These are phyloP conservation scores for Griposia aprilina DNA, from an alignment of 2,888 invertebrate genomes.

Conservation along the genomic window DNA sequence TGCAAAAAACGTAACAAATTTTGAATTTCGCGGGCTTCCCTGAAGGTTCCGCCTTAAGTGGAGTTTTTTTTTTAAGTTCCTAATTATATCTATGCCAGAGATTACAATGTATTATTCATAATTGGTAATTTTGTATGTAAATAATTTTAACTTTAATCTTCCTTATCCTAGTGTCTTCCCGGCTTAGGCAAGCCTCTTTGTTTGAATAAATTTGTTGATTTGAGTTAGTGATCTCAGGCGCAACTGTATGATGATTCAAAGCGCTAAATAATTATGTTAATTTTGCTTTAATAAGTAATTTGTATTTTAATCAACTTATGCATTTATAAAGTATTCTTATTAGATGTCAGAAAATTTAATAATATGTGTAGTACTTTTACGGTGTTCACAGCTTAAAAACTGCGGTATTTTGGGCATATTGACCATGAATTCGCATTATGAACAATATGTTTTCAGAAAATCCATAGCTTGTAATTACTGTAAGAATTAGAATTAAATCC, in stretches of 20 bases:
- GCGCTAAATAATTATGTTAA: neutral
- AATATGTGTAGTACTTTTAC: neutral
- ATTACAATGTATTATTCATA: slow-evolving; percentile 51
- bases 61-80: slow-evolving; percentile 44
- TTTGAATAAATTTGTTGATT: neutral
- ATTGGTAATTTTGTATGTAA: slow-evolving; percentile 19
- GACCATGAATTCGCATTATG: neutral
- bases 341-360: neutral
- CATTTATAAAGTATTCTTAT: slow-evolving; percentile 21
- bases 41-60: too few relatives aligned
- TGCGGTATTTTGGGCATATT: neutral
- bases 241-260: neutral
- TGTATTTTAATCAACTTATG: slow-evolving; percentile 6
- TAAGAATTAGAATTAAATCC: neutral
- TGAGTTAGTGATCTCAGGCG: neutral
- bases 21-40: too few relatives aligned
- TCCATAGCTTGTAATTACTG: neutral
- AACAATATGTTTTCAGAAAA: too few relatives aligned
- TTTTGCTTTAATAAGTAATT: slow-evolving; percentile 2
- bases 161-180: slow-evolving; percentile 46
- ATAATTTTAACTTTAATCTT: slow-evolving; percentile 27
- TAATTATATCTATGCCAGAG: slow-evolving; percentile 46
- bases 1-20: too few relatives aligned
- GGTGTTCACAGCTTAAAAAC: slow-evolving; percentile 1
- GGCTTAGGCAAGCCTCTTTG: neutral